Percentiles rank a stretch among this genome's conserved stretches.
Evolutionary conservation across 2,888 invertebrate genomes (phyloP).

Genomic region (Heteropelma amictum): DNA sequence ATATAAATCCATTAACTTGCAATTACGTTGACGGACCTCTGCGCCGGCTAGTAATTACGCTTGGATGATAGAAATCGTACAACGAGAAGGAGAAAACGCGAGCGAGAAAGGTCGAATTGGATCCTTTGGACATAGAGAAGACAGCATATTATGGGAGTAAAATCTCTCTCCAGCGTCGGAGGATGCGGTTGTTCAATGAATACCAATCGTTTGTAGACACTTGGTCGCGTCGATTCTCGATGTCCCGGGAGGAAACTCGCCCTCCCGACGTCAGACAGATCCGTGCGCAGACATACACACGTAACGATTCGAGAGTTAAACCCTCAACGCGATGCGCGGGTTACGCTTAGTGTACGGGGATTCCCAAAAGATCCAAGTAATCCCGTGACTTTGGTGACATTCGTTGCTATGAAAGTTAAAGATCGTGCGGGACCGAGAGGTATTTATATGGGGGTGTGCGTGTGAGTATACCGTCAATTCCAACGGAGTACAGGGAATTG

Average conservation of each 20-base stretch:
- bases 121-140: slow-evolving; percentile 27
- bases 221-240: slow-evolving; percentile 35
- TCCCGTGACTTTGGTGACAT: slow-evolving; percentile 47
- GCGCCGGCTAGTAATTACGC: no score
- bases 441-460: slow-evolving; percentile 14
- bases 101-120: slow-evolving; percentile 26
- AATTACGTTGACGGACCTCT: no score
- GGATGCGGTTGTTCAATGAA: slow-evolving; percentile 49
- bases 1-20: no score
- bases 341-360: slow-evolving; percentile 19
- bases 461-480: slow-evolving; percentile 6
- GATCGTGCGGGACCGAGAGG: slow-evolving; percentile 5
- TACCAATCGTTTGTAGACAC: slow-evolving; percentile 49
- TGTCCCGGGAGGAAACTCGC: slow-evolving; percentile 44
- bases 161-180: slow-evolving; percentile 16
- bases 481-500: not conserved
- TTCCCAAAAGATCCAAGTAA: slow-evolving; percentile 49
- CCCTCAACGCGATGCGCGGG: slow-evolving; percentile 5
- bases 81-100: not conserved
- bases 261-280: slow-evolving; percentile 5
- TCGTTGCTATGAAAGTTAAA: slow-evolving; percentile 27
- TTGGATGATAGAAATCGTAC: no score
- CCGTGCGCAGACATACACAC: not conserved
- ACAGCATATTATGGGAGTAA: slow-evolving; percentile 44
- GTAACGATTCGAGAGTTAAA: not conserved